phyloP scores from a whole-genome alignment of 2,797 vertebrate genomes.

The Arctocebus calabarensis region DNA sequence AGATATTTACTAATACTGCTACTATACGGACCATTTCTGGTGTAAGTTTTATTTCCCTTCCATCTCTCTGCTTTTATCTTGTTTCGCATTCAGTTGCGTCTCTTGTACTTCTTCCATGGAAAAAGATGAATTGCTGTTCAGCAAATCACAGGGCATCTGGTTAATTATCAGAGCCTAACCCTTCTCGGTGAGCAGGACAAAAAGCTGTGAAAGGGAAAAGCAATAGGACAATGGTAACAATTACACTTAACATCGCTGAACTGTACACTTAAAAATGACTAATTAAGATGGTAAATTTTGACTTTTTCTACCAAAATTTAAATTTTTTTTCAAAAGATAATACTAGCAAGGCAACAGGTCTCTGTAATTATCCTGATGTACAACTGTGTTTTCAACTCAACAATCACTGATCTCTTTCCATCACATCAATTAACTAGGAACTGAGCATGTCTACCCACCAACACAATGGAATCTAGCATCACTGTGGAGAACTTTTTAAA shows the following conservation, averaged over 20 bases:
- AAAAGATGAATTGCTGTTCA: neutral
- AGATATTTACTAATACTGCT: neutral
- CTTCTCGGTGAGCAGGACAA: neutral
- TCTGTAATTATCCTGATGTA: neutral
- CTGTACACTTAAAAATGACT: neutral
- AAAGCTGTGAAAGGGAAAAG: neutral
- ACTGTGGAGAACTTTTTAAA: neutral
- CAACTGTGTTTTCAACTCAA: neutral
- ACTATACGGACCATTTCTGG: neutral
- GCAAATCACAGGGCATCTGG: neutral
- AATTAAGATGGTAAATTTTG: neutral
- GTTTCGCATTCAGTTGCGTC: neutral
- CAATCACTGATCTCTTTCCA: neutral
- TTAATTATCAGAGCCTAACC: neutral
- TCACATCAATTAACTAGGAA: neutral
- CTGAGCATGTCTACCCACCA: neutral
- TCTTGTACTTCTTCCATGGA: neutral
- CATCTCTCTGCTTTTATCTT: neutral
- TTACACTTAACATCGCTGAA: neutral
- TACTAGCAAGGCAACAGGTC: neutral
- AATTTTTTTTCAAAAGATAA: neutral
- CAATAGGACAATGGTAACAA: neutral
- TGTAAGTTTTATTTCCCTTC: neutral
- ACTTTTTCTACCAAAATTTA: neutral
- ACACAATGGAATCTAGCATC: neutral